Base-by-base conservation (phyloP, 2,113 vertebrate genomes). In the Cololabis saira region DNA sequence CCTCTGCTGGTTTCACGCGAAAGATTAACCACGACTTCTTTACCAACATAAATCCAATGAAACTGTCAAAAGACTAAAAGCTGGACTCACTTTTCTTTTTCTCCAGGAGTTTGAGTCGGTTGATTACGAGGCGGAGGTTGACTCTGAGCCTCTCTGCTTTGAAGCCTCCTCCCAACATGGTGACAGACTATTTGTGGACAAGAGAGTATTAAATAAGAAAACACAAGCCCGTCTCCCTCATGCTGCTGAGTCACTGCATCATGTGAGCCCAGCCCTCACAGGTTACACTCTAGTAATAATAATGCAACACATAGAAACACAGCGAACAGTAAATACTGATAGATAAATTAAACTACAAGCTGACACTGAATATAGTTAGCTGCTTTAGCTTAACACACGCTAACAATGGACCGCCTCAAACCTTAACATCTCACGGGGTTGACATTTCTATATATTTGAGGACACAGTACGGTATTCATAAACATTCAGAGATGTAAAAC, bases 21-120 rank as follows among this genome's bases (percentile, higher is more conserved):
- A 30, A 4, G 6, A 30, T 44, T 15, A 56, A 12, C 14, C 3
- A 0, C 47, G 10, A 11, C 10, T 37, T 9, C 10, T 37, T 37
- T 17, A 61, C 12, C 33, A 57, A 57, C 22, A 67, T 27, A 8
- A n/a, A 21, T 2, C 45, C 50, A 27, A 22, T 27, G 17, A 17
- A 51, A 22, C 5, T 43, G n/a, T 1, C 14, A 44, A n/a, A 30
- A 21, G 14, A 13, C 24, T 27, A 13, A 2, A 43, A 12, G 12
- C 14, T 21, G 12, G 0, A 94, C 98, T 96, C 85, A 99, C 98
- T 98, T 91, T 99, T 99, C 91, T 99, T 99, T 80, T 99, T 99
- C 91, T 99, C 97, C n/a, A 99, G 83, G 16, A 98, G 92, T 74
- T 99, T 99, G 58, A 99, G 96, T 44, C 97, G 93, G 84, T 99